Conservation (phyloP, 2,888 invertebrate species). For the Agelastica alni region DNA sequence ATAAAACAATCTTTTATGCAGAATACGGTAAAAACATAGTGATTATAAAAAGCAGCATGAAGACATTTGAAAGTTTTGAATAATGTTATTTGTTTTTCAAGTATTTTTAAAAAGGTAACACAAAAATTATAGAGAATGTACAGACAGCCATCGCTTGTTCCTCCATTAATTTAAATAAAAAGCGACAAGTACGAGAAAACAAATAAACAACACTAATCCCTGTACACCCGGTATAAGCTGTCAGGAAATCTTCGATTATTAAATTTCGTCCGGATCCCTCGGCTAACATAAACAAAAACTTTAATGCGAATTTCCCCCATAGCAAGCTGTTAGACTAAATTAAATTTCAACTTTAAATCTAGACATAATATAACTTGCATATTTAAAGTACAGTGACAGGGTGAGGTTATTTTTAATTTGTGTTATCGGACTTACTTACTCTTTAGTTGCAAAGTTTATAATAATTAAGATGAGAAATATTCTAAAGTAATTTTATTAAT, state of each 20-base stretch:
- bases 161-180: background rate
- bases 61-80: too few species aligned
- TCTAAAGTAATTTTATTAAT: too few species aligned
- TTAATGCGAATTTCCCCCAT: slow-evolving; percentile 34
- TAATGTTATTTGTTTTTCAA: too few species aligned
- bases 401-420: background rate
- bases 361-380: slow-evolving; percentile 32
- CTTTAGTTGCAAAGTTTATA: too few species aligned
- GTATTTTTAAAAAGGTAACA: too few species aligned
- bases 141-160: too few species aligned
- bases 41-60: too few species aligned
- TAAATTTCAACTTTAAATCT: slow-evolving; percentile 40
- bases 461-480: too few species aligned
- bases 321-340: slow-evolving; percentile 37
- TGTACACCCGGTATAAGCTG: slow-evolving; percentile 13
- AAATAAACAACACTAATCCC: slow-evolving; percentile 9
- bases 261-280: slow-evolving; percentile 34
- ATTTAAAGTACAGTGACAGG: slow-evolving; percentile 25
- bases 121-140: too few species aligned
- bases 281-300: slow-evolving; percentile 41
- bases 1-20: too few species aligned
- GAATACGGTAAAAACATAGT: too few species aligned
- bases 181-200: background rate
- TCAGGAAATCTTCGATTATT: slow-evolving; percentile 34
- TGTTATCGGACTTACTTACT: too few species aligned